Evolutionary conservation across 2,797 vertebrate species (phyloP), one percentile per base, ranked within the genome.

Genomic region (Gymnopithys bicolor): DNA sequence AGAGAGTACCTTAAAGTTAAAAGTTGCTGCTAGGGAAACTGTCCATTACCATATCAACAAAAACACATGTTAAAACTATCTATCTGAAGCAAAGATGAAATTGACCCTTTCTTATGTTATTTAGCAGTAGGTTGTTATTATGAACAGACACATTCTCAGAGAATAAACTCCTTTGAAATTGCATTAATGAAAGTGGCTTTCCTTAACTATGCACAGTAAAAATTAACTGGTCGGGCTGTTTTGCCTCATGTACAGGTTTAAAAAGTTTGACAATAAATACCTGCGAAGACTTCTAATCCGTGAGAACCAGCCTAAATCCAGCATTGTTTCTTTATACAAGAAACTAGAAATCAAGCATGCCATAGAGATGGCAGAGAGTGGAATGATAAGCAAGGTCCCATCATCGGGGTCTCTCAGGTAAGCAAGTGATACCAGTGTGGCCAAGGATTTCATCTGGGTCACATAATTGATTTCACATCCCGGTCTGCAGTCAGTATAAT

Each of bases 321-420:
- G 99, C 85, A 99, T 99, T 10, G 99, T 99, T 87, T 98, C 99
- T 9, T 94, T 99, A 23, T 99, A 99, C 93, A 99, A 99, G 96
- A 99, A 99, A 95, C 98, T 99, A 48, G 99, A 99, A 97, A 98
- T 99, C 95, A 99, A 99, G 94, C 99, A 98, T 37, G 99, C 99
- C 91, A 99, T 99, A 89, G 98, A 99, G 97, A 98, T 99, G 98
- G 98, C 99, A 93, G 99, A 99, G 96, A 98, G 98, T 9, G 98
- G 98, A 30, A 98, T 99, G 98, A 98, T 99, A 93, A 99, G 98
- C 10, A 98, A 98, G 11, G 98, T 98, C 9, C 98, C 99, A 9
- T 99, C 99, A 3, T 95, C 98, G 1, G 94, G 97, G n/a, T 98
- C 98, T 43, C 95, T 99, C 56, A 97, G 98, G 99, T 99, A 98